phyloP scores from a whole-genome alignment of 1,140 invertebrate genomes.

The Drosophila elegans region DNA sequence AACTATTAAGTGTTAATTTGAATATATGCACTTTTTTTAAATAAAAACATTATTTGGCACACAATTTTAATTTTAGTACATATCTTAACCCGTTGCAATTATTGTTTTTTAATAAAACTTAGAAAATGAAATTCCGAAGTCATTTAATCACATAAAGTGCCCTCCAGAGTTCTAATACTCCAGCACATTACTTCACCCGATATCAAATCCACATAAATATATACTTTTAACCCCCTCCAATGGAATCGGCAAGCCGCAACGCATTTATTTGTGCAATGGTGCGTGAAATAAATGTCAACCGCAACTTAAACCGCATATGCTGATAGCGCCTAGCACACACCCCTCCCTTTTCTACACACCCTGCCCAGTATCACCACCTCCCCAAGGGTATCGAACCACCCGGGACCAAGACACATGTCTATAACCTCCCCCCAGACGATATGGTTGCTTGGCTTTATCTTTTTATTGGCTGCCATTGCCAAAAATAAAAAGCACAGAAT shows the following conservation, averaged over 20 bases:
- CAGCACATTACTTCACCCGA: slow-evolving; percentile 9
- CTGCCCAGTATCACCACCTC: not conserved
- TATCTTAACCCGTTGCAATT: not conserved
- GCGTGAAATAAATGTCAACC: slow-evolving; percentile 82
- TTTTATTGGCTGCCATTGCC: slow-evolving; percentile 73
- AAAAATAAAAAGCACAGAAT: slow-evolving; percentile 36
- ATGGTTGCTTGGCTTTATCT: slow-evolving; percentile 64
- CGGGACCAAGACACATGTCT: slow-evolving; percentile 63
- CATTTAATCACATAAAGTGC: not conserved
- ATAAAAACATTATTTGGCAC: too few species aligned
- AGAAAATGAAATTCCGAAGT: too few species aligned
- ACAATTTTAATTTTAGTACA: not conserved
- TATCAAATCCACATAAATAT: slow-evolving; percentile 8
- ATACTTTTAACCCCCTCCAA: slow-evolving; percentile 10
- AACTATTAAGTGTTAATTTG: too few species aligned
- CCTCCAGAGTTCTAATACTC: slow-evolving; percentile 8
- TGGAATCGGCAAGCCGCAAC: slow-evolving; percentile 70
- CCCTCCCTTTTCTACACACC: not conserved
- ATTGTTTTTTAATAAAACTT: too few species aligned
- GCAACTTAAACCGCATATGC: slow-evolving; percentile 82
- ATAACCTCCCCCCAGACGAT: slow-evolving; percentile 41
- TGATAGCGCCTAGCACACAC: slow-evolving; percentile 56
- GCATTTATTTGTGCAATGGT: slow-evolving; percentile 82
- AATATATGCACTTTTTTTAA: too few species aligned
- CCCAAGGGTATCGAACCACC: slow-evolving; percentile 35